Base-by-base conservation (phyloP, 2,797 vertebrate species). In the Rhinatrema bivittatum region DNA sequence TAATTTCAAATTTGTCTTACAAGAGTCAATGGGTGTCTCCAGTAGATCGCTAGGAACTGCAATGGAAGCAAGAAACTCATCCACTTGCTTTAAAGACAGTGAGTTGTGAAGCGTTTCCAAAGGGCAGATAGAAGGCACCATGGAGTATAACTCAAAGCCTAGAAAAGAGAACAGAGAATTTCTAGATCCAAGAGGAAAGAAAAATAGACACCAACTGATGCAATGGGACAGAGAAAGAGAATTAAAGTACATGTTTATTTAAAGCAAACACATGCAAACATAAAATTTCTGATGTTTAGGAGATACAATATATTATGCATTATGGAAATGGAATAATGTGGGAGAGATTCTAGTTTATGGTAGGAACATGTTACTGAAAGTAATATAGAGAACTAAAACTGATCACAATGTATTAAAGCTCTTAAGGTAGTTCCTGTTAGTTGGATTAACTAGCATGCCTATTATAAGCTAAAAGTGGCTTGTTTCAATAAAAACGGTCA, bases 141-240 rank as follows among this genome's bases (percentile, higher is more conserved):
- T 92, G 57, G 90, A 92, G 67, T 92, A 91, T 16, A 92, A 68
- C 76, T 92, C 90, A 78, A 92, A 92, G 30, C 89, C 90, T 89
- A 68, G 40, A 77, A 67, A 46, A 62, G n/a, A 54, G 57, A 60
- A 36, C 13, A 44, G 58, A 33, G 4, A 63, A 54, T 41, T 11
- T 70, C 53, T 40, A 53, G 45, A 31, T 32, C 13, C 18, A 42
- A 32, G 9, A 29, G 45, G 45, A 63, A 46, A 59, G 36, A 20
- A 3, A 46, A 4, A 17, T 45, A 49, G 27, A 60, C n/a, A n/a
- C n/a, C n/a, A n/a, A n/a, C n/a, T n/a, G n/a, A n/a, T n/a, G 24
- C 7, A 21, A 28, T 9, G 29, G 15, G 8, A 48, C 3, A 2
- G 12, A 8, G 7, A 55, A 46, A 16, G 5, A 24, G 28, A 9